These are phyloP conservation scores for Oreocharis arfaki DNA, from an alignment of 2,113 vertebrate genomes.

Conservation along the genomic window DNA sequence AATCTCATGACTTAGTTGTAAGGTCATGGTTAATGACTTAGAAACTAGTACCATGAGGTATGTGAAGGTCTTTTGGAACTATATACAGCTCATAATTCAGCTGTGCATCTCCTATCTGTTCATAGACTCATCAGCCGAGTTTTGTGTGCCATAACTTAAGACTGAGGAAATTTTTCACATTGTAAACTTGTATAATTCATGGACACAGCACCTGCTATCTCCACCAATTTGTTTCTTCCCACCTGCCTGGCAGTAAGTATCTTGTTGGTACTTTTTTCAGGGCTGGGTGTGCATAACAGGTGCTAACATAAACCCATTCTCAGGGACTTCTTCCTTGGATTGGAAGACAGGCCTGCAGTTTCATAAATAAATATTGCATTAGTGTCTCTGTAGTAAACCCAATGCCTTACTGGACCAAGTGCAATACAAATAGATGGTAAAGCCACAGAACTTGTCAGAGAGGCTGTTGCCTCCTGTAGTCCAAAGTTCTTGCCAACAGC, in stretches of 20 bases:
- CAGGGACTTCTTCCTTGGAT: neutral
- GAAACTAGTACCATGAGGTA: neutral
- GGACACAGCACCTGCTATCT: neutral
- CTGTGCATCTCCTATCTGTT: neutral
- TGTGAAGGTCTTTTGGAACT: neutral
- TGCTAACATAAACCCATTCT: neutral
- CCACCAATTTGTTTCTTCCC: neutral
- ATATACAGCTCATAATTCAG: neutral
- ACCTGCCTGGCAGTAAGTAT: neutral
- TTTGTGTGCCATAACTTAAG: neutral
- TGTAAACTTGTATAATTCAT: neutral
- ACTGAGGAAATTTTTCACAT: neutral
- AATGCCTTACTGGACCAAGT: neutral
- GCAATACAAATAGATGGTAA: neutral
- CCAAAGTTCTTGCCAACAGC: neutral
- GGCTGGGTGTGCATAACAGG: accelerated
- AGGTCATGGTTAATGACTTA: neutral
- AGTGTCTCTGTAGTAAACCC: neutral
- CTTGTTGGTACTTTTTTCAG: neutral
- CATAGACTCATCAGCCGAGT: neutral
- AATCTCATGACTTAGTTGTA: neutral
- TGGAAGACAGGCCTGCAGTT: neutral
- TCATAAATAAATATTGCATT: neutral
- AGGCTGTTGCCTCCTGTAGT: neutral
- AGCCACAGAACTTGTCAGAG: neutral